phyloP scores from a whole-genome alignment of 2,888 invertebrate species.

The Lottia scabra region DNA sequence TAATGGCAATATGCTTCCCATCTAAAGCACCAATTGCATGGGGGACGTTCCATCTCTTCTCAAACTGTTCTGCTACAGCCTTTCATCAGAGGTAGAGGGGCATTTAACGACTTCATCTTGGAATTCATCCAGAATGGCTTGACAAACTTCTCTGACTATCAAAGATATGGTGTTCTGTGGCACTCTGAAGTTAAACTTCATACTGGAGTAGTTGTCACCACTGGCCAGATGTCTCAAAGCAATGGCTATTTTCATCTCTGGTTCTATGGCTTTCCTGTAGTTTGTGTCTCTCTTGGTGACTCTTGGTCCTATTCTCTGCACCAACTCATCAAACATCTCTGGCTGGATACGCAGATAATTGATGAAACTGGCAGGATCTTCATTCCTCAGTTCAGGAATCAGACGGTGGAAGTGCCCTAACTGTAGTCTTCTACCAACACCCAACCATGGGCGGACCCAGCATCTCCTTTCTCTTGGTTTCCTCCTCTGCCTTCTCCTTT shows the following conservation, averaged over 20 bases:
- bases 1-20: constrained; percentile 22
- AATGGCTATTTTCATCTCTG: constrained; percentile 27
- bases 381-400: constrained; percentile 35
- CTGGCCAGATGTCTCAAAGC: constrained; percentile 37
- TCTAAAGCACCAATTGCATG: neutral
- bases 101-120: constrained; percentile 22
- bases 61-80: constrained; percentile 18
- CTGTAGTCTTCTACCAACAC: constrained; percentile 17
- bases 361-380: constrained; percentile 32
- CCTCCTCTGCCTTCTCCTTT: too few species aligned
- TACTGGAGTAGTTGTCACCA: constrained; percentile 30
- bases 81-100: constrained; percentile 23
- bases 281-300: constrained; percentile 23
- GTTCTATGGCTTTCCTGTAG: constrained; percentile 29
- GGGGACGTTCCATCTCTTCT: neutral
- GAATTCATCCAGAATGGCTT: constrained; percentile 33
- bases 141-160: constrained; percentile 34
- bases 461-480: constrained; percentile 9
- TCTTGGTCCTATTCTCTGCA: neutral
- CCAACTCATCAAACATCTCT: constrained; percentile 33
- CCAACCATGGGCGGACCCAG: constrained; percentile 35
- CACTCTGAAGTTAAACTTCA: constrained; percentile 35
- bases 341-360: constrained; percentile 40
- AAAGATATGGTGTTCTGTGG: constrained; percentile 35
- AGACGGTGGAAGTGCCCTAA: constrained; percentile 31